phyloP scores from a whole-genome alignment of 1,140 invertebrate species.

The Danaus melanippus region DNA sequence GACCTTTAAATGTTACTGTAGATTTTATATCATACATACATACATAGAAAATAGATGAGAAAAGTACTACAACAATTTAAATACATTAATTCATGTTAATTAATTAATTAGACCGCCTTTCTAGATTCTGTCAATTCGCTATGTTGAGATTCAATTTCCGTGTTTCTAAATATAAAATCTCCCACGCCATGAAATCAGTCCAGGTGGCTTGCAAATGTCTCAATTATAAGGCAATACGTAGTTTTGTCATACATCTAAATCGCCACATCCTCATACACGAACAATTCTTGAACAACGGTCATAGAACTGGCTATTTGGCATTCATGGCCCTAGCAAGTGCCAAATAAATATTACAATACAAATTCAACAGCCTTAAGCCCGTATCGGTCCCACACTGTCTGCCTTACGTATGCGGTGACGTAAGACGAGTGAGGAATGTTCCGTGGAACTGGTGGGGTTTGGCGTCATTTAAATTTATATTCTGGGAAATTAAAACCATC shows the following conservation, averaged over 20 bases:
- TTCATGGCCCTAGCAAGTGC: conserved; percentile 51
- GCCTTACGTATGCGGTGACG: conserved; percentile 24
- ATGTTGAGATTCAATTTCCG: conserved; percentile 11
- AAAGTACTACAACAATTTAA: no score
- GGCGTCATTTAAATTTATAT: conserved; percentile 17
- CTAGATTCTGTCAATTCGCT: no score
- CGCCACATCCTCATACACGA: conserved; percentile 25
- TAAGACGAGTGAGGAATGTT: conserved; percentile 26
- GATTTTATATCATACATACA: no score
- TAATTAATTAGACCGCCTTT: no score
- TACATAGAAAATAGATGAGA: no score
- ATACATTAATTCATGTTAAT: no score
- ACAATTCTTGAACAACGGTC: conserved; percentile 37
- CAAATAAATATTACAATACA: conserved; percentile 68
- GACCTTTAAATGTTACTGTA: no score
- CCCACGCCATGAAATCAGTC: conserved; percentile 16
- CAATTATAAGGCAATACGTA: conserved; percentile 18
- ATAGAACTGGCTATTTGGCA: conserved; percentile 65
- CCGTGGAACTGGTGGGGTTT: conserved; percentile 15
- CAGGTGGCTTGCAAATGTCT: conserved; percentile 21
- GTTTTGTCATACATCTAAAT: conserved; percentile 17
- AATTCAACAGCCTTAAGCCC: conserved; percentile 43
- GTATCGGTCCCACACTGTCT: conserved; percentile 24
- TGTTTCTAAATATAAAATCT: conserved; percentile 4
- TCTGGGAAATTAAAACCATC: conserved; percentile 11